Percentiles rank a stretch among this genome's conserved stretches.
phyloP scores from a whole-genome alignment of 2,888 invertebrate genomes.

The Crepidodera aurea region DNA sequence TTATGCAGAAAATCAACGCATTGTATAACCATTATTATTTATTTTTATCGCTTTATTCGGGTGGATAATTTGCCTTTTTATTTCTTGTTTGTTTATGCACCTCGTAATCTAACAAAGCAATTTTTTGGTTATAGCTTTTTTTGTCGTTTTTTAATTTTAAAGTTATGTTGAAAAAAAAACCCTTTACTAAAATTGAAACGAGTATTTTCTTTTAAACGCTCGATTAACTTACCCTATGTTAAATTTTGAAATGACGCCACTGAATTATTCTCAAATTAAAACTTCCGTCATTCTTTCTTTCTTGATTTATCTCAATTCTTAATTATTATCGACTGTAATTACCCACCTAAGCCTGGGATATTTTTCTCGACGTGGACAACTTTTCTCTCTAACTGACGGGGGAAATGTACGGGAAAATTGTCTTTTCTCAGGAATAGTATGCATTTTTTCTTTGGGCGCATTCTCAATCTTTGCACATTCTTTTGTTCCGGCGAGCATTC shows the following conservation, averaged over 20 bases:
- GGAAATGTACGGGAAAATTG: constrained; percentile 64
- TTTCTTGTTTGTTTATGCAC: too few species aligned
- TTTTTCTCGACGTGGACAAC: constrained; percentile 54
- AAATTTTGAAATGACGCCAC: background rate
- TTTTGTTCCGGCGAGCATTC: constrained; percentile 55
- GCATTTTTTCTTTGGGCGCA: constrained; percentile 59
- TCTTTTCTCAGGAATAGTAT: constrained; percentile 55
- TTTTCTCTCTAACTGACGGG: constrained; percentile 56
- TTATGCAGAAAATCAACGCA: too few species aligned
- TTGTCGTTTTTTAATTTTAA: too few species aligned
- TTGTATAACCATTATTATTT: too few species aligned
- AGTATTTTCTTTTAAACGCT: too few species aligned
- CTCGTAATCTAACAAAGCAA: too few species aligned
- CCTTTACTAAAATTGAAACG: too few species aligned
- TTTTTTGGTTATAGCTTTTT: too few species aligned
- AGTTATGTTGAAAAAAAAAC: too few species aligned
- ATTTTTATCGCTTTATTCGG: too few species aligned
- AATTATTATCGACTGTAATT: constrained; percentile 62
- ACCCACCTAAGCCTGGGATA: constrained; percentile 58
- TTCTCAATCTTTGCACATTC: constrained; percentile 62
- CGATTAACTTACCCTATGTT: too few species aligned
- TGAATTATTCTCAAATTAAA: constrained; percentile 51
- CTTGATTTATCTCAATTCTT: constrained; percentile 59
- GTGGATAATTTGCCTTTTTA: too few species aligned
- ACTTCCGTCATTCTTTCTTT: constrained; percentile 56